Evolutionary conservation across 2,888 invertebrate species (phyloP), one percentile per base, ranked within the genome.

Genomic region (Chamaedrilus cognettii): DNA sequence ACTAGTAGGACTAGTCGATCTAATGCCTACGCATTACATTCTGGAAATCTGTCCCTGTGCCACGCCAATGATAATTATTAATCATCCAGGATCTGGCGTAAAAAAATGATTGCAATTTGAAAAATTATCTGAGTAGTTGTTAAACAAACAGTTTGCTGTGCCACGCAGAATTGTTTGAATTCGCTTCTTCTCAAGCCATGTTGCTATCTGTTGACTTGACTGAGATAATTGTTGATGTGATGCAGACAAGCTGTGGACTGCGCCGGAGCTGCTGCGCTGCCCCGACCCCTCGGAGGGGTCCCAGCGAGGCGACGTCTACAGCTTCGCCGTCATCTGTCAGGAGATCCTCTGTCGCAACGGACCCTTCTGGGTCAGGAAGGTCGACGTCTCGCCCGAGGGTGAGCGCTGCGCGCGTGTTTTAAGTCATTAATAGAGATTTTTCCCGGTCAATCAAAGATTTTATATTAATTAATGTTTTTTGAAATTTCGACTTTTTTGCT

Each of bases 261-360:
- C 94, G 0, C 94, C 94, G 0, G 94, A 94, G 83, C 83, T 93
- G 67, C 77, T 94, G 52, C 88, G 31, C 89, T 19, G 19, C 11
- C 11, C 42, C 7, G 23, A n/a, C n/a, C 7, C 78, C 1, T 75
- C 77, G 4, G 79, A 77, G 55, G 82, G 81, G 5, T 79, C 79
- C 3, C 68, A 70, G 59, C 68, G 68, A 32, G 65, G 62, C 80
- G 83, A 83, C 66, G 93, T 95, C 31, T 95, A 94, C 84, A 93
- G 94, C 75, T 95, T 95, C 80, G 93, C 90, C 1, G 90, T 96
- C 63, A 94, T 96, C 69, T 86, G 94, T 58, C 94, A 95, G 79
- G 95, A 95, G 85, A 93, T 96, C 64, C 91, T 94, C 23, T 82
- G 83, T 70, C 75, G 83, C 61, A 80, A 76, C 65, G 84, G 84